phyloP scores from a whole-genome alignment of 2,113 vertebrate species.

The Centropus unirufus region DNA sequence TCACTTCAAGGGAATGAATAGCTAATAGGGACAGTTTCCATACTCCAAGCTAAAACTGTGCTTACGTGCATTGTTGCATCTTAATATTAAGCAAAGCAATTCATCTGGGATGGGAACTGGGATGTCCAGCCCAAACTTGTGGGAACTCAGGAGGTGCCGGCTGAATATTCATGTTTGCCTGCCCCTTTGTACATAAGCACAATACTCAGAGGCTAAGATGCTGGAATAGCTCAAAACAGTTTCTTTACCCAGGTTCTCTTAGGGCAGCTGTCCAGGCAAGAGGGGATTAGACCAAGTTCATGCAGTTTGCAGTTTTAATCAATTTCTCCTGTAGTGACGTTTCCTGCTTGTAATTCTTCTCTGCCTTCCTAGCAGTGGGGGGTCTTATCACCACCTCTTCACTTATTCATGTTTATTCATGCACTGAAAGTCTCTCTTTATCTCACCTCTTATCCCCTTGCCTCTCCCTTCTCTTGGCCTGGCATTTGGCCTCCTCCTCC shows the following conservation, averaged over 20 bases:
- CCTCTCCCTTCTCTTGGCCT: neutral
- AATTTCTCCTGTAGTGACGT: neutral
- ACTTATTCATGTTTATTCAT: constrained; percentile 44
- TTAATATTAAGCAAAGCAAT: neutral
- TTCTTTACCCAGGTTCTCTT: neutral
- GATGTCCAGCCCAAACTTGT: neutral
- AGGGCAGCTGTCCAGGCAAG: neutral
- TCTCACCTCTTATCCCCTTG: constrained; percentile 16
- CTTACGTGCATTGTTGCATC: neutral
- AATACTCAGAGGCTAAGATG: neutral
- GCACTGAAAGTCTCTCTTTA: constrained; percentile 23
- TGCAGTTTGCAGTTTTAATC: constrained; percentile 11
- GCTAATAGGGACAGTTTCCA: constrained; percentile 21
- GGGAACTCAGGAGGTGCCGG: neutral
- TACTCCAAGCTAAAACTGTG: neutral
- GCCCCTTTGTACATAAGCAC: neutral
- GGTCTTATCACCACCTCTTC: neutral
- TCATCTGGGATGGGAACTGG: neutral
- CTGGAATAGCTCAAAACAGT: neutral
- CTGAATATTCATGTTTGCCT: neutral
- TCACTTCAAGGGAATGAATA: constrained; percentile 39
- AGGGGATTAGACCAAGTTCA: neutral
- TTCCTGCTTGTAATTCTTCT: neutral
- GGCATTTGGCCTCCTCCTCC: constrained; percentile 54
- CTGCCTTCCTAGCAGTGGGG: neutral